These are phyloP conservation scores for Pelodiscus sinensis DNA, from an alignment of 2,113 vertebrate species.

Conservation along the genomic window DNA sequence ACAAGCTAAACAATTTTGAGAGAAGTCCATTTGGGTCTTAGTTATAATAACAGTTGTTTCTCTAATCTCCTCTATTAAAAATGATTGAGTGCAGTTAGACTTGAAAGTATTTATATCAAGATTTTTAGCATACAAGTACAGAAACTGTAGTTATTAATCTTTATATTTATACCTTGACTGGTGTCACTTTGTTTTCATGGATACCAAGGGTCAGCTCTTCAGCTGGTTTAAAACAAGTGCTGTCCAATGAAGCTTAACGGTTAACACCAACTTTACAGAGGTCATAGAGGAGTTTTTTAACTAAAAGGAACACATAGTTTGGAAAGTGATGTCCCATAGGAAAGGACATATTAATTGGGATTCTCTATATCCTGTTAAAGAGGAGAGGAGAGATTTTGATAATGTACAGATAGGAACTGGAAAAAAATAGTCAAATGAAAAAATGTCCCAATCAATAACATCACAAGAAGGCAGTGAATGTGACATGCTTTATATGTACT, in stretches of 20 bases:
- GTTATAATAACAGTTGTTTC: background rate
- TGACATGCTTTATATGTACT: background rate
- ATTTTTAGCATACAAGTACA: slow-evolving; percentile 1
- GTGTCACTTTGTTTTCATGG: background rate
- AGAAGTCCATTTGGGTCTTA: background rate
- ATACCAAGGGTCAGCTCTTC: background rate
- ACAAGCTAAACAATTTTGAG: background rate
- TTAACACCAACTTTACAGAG: background rate
- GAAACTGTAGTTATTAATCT: background rate
- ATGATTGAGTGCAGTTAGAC: background rate
- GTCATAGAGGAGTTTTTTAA: background rate
- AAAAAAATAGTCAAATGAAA: background rate
- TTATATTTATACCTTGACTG: background rate
- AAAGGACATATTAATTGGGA: background rate
- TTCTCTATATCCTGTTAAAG: background rate
- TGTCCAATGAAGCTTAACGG: background rate
- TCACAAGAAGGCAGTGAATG: background rate
- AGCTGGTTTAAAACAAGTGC: background rate
- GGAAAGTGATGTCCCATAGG: background rate
- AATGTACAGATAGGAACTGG: background rate
- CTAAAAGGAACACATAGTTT: background rate
- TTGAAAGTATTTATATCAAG: slow-evolving; percentile 12
- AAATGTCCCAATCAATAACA: background rate
- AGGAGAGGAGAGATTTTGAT: background rate
- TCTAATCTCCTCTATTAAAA: slow-evolving; percentile 11